A percentile compares a stretch with the other conserved stretches of the same genome.
Evolutionary conservation across 1,140 invertebrate genomes (phyloP).

Genomic region (Orchesella cincta): DNA sequence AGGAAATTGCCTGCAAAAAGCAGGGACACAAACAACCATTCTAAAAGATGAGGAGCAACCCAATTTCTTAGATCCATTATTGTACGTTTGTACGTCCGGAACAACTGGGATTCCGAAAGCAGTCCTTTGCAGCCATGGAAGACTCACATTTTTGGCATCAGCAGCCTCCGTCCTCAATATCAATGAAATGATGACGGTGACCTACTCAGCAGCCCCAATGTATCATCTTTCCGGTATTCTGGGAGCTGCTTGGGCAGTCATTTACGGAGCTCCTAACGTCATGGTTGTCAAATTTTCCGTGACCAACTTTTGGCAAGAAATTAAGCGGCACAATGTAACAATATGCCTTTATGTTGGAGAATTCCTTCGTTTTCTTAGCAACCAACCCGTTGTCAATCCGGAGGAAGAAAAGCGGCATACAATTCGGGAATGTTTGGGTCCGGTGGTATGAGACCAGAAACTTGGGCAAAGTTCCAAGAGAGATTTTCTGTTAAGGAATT

Average conservation of each 20-base stretch:
- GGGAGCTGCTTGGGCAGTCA: slow-evolving; percentile 57
- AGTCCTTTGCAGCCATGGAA: too few relatives aligned
- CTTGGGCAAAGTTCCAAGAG: slow-evolving; percentile 91
- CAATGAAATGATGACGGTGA: too few relatives aligned
- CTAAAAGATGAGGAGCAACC: too few relatives aligned
- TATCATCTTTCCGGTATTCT: too few relatives aligned
- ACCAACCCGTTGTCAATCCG: slow-evolving; percentile 71
- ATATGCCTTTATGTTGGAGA: slow-evolving; percentile 96
- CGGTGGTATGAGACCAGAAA: slow-evolving; percentile 89
- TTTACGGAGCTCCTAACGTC: slow-evolving; percentile 59
- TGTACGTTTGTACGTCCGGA: too few relatives aligned
- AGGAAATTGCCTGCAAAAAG: too few relatives aligned
- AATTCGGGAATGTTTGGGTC: slow-evolving; percentile 88
- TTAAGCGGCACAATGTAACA: slow-evolving; percentile 63
- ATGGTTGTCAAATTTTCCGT: slow-evolving; percentile 65
- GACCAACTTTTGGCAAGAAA: slow-evolving; percentile 64
- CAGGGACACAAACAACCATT: too few relatives aligned
- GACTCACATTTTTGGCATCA: too few relatives aligned
- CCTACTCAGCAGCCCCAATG: too few relatives aligned
- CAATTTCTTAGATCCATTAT: too few relatives aligned
- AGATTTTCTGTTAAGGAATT: slow-evolving; percentile 83
- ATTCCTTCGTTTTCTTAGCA: slow-evolving; percentile 90
- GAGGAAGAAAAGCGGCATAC: slow-evolving; percentile 81
- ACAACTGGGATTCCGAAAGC: too few relatives aligned
- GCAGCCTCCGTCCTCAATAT: too few relatives aligned